Conservation (phyloP, 2,113 vertebrate species). For the Gorsachius goisagi region DNA sequence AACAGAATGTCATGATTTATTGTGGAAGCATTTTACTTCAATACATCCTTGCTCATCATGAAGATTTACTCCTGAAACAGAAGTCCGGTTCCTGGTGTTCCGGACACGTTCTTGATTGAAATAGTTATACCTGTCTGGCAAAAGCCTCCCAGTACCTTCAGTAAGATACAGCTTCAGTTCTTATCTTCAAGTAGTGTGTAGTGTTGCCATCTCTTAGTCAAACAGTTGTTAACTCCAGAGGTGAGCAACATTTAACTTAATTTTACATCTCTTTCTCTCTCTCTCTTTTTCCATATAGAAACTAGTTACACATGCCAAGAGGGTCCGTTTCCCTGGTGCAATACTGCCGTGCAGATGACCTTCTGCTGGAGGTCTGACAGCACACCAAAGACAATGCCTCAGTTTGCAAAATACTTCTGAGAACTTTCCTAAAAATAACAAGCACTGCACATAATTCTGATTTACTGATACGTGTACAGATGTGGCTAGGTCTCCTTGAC, state of each 20-base stretch:
- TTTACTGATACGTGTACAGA: not conserved
- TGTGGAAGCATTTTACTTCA: not conserved
- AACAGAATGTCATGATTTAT: not conserved
- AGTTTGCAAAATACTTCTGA: not conserved
- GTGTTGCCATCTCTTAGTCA: not conserved
- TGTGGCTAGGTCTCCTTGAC: not conserved
- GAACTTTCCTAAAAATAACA: not conserved
- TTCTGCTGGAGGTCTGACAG: not conserved
- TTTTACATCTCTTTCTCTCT: no score
- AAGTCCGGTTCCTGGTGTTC: not conserved
- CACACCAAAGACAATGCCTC: not conserved
- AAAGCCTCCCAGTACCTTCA: not conserved
- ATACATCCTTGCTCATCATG: fast-evolving
- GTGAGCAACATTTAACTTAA: not conserved
- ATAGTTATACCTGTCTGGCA: not conserved
- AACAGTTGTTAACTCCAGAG: not conserved
- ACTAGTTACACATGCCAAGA: not conserved
- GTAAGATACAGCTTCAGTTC: not conserved
- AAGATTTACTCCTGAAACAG: not conserved
- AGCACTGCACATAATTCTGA: not conserved
- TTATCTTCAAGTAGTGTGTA: not conserved
- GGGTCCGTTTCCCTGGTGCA: not conserved
- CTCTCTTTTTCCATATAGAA: not conserved
- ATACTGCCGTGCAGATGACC: fast-evolving
- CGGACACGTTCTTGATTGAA: not conserved